Evolutionary conservation across 2,113 vertebrate species (phyloP), one percentile per base, ranked within the genome.

Genomic region (Rattus norvegicus): DNA sequence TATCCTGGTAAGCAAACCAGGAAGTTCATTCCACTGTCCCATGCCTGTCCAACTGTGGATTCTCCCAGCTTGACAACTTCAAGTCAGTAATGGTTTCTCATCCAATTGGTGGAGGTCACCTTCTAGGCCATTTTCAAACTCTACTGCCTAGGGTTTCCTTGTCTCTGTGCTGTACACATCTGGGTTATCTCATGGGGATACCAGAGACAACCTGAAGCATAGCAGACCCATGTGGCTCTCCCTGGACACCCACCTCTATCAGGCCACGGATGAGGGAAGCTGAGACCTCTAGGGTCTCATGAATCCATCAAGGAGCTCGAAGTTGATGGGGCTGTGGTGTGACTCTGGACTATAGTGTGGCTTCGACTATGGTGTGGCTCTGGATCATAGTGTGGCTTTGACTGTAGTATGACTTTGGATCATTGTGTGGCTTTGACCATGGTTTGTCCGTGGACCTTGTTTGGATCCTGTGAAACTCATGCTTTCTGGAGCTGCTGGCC

Each of bases 191-290:
- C 16, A 0, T 0, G 56, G 79, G 28, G 49, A 19, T 1, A 28
- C 0, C 54, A 0, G 59, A 88, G 33, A 67, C 26, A 19, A 12
- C 4, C 6, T 52, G 76, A 76, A 14, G 47, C n/a, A 1, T 1
- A 47, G 0, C 28, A 5, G 7, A 7, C 22, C 4, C 0, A 0
- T 1, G 1, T 30, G 4, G 33, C 17, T n/a, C 33, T 39, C 79
- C 69, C 0, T 10, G 2, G 22, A 2, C 54, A 33, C 10, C n/a
- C 19, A 2, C 52, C 75, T 56, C 49, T 7, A 0, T 7, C 12
- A 1, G 76, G 63, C 80, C 8, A 0, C 10, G 11, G 47, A 4
- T 3, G 7, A 1, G 30, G 86, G 89, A n/a, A n/a, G 19, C 63
- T 14, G 1, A 2, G 56, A 13, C 3, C 72, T 33, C 28, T 1